Evolutionary conservation across 2,797 vertebrate species (phyloP), one percentile per base, ranked within the genome.

Genomic region (Eurystomus glaucurus): DNA sequence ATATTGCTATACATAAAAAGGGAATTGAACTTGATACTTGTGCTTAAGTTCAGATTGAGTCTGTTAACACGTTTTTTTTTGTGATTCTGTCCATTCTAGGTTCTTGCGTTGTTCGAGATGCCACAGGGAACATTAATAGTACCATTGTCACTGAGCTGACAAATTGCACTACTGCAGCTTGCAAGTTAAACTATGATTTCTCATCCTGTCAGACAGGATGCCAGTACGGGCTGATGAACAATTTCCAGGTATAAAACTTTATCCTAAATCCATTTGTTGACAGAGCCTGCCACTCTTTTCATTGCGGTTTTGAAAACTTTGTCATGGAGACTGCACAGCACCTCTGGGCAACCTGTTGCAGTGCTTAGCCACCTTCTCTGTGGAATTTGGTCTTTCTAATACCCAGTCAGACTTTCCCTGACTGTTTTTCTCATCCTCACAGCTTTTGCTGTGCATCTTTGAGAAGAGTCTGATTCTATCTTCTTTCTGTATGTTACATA

Each of bases 91-190:
- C 61, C 41, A 16, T 20, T 81, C 37, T 94, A 99, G 99, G 99
- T 78, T 98, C 99, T 50, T 99, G 99, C 91, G 99, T 99, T 77
- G 98, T 99, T 91, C 98, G 99, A 70, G 99, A 99, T 88, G 99
- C 99, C 84, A 99, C 98, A 14, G 99, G 99, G 28, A 98, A 86
- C 0, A 0, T 97, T 10, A 99, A 98, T 43, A 98, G 98, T 91
- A 99, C 99, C 4, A 55, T 99, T 55, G 62, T 98, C 61, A 92
- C 65, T 0, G 94, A 98, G 57, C 80, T 98, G 35, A 97, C 98
- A 77, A 99, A 99, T 94, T 99, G 99, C 96, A 99, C 98, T 8
- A 90, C 98, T 11, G 99, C 99, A 25, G 98, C 99, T 64, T 99
- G 99, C 98, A 99, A 98, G 62, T 98, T 99, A 31, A 99, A 99